Conservation (phyloP, 2,113 vertebrate genomes). For the Neofelis nebulosa region DNA sequence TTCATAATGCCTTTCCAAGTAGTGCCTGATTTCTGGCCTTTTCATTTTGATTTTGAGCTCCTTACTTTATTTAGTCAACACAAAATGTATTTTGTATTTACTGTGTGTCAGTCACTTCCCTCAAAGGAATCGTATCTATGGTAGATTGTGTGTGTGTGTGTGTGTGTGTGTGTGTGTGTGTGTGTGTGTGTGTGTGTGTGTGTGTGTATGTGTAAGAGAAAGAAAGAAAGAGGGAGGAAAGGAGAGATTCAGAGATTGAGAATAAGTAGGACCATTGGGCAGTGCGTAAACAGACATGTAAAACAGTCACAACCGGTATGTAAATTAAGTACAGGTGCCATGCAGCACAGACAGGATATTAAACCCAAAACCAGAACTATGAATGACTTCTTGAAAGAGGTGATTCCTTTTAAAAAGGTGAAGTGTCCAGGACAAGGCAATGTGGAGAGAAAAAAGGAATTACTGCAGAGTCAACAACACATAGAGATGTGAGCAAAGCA, state of each 20-base stretch:
- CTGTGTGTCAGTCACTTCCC: background rate
- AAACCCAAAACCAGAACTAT: background rate
- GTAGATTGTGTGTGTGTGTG: background rate
- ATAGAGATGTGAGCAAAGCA: background rate
- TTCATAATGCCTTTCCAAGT: background rate
- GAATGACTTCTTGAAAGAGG: background rate
- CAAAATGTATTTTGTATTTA: background rate
- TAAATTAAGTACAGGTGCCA: background rate
- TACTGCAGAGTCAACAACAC: background rate
- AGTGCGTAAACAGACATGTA: background rate
- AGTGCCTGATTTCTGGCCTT: background rate
- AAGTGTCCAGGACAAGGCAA: background rate
- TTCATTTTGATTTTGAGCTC: background rate
- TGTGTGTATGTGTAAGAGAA: background rate
- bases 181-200: background rate
- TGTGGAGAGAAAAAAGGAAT: background rate
- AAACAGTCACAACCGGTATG: background rate
- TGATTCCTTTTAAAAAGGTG: background rate
- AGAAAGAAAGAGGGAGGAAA: background rate
- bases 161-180: background rate
- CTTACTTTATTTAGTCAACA: conserved; percentile 16
- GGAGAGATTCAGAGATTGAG: background rate
- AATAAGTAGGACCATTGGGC: background rate
- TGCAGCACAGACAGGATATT: background rate
- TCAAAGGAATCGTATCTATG: background rate